A percentile compares a stretch with the other conserved stretches of the same genome.
These are phyloP conservation scores for Pterophyllum scalare DNA, from an alignment of 2,113 vertebrate species.

Conservation along the genomic window DNA sequence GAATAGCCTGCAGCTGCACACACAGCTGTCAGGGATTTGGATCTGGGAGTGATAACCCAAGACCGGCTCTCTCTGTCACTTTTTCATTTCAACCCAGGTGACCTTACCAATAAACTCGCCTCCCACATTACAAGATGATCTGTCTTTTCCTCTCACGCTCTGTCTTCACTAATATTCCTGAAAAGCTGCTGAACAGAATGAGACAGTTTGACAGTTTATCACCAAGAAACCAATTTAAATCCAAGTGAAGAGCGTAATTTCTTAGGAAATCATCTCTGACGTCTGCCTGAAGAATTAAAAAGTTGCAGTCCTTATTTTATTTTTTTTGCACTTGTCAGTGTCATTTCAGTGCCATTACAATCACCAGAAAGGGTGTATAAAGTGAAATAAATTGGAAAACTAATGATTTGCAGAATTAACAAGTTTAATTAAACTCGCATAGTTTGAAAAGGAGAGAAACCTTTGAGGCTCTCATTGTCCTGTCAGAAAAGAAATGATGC, in stretches of 20 bases:
- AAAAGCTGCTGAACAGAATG: slow-evolving; percentile 2
- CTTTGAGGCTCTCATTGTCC: neutral
- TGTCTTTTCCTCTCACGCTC: neutral
- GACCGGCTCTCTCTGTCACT: neutral
- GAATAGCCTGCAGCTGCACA: slow-evolving; percentile 38
- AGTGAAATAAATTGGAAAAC: slow-evolving; percentile 18
- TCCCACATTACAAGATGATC: neutral
- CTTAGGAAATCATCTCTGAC: slow-evolving; percentile 14
- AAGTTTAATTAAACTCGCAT: slow-evolving; percentile 20
- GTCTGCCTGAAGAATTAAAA: neutral
- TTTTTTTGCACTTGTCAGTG: neutral
- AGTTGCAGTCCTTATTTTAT: neutral
- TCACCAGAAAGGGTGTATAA: neutral
- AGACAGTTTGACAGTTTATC: neutral
- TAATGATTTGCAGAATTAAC: slow-evolving; percentile 15
- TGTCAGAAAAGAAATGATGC: slow-evolving; percentile 1
- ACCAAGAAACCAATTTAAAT: slow-evolving; percentile 11
- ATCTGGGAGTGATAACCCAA: neutral
- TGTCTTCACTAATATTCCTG: neutral
- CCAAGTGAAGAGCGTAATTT: neutral
- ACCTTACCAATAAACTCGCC: neutral
- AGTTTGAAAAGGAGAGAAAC: neutral
- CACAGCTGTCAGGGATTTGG: slow-evolving; percentile 20
- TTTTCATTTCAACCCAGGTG: neutral
- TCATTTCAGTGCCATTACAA: slow-evolving; percentile 3